Conservation (phyloP, 2,113 vertebrate genomes). For the Eptesicus fuscus region DNA sequence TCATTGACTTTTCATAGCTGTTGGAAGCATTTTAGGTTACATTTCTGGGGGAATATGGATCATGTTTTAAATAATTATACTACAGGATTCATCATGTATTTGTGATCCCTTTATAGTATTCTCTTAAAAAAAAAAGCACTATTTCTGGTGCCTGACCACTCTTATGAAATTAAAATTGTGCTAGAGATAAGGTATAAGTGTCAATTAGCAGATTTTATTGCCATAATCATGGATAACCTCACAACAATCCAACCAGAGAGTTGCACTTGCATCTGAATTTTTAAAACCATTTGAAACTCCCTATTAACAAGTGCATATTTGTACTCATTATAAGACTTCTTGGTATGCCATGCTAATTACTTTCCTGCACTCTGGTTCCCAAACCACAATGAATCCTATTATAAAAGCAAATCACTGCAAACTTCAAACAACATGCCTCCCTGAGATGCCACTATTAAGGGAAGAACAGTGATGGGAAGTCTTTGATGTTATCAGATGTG, state of each 20-base stretch:
- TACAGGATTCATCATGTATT: not conserved
- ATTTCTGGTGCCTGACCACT: not conserved
- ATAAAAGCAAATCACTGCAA: conserved; percentile 74
- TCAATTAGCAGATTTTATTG: not conserved
- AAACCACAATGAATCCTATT: conserved; percentile 73
- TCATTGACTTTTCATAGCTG: not conserved
- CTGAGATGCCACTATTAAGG: conserved; percentile 71
- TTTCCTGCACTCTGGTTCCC: conserved; percentile 63
- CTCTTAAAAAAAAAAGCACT: not conserved
- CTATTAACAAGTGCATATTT: conserved; percentile 49
- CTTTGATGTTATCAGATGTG: conserved; percentile 70
- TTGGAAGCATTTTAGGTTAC: not conserved
- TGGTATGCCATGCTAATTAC: conserved; percentile 69
- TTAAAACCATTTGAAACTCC: conserved; percentile 49
- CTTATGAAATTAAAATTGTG: conserved; percentile 34
- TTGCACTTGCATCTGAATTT: conserved; percentile 52
- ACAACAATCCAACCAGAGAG: conserved; percentile 34
- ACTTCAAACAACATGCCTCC: conserved; percentile 73
- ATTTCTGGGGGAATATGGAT: not conserved
- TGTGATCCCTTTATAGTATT: not conserved
- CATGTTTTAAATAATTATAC: not conserved
- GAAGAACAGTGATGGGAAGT: conserved; percentile 56
- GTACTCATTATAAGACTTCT: conserved; percentile 44
- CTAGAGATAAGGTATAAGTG: not conserved
- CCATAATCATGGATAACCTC: not conserved